These are phyloP conservation scores for Bellardia bayeri DNA, from an alignment of 2,888 invertebrate species.

Conservation along the genomic window DNA sequence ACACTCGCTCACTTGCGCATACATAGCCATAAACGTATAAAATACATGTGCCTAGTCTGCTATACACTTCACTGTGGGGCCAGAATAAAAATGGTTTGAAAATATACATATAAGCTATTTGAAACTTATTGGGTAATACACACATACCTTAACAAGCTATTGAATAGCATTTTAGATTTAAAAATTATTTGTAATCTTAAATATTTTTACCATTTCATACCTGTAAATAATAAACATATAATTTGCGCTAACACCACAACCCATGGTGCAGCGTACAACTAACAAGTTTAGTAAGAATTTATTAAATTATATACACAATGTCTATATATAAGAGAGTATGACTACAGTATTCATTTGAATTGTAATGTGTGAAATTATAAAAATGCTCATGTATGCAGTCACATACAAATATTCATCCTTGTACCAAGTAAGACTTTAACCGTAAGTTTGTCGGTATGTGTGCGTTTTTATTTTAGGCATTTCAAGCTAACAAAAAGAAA, in stretches of 20 bases:
- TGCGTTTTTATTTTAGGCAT: conserved; percentile 13
- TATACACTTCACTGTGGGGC: background rate
- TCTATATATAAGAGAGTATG: background rate
- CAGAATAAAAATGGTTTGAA: background rate
- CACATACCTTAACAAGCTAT: too few relatives aligned
- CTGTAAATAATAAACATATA: too few relatives aligned
- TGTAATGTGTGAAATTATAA: conserved; percentile 32
- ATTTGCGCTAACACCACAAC: background rate
- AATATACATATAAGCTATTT: too few relatives aligned
- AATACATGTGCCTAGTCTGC: background rate
- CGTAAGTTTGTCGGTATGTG: background rate
- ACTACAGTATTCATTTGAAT: conserved; percentile 9
- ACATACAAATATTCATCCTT: background rate
- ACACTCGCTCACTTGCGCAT: background rate
- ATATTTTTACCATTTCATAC: too few relatives aligned
- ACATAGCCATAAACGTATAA: background rate
- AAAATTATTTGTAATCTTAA: too few relatives aligned
- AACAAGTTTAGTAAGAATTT: conserved; percentile 27
- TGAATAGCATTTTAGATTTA: too few relatives aligned
- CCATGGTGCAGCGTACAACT: background rate
- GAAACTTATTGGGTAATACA: too few relatives aligned
- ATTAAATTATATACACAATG: conserved; percentile 21
- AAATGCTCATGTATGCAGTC: conserved; percentile 12
- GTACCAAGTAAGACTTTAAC: background rate
- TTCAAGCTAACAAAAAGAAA: background rate